Evolutionary conservation across 2,888 invertebrate species (phyloP).

Genomic region (Hedya salicella): DNA sequence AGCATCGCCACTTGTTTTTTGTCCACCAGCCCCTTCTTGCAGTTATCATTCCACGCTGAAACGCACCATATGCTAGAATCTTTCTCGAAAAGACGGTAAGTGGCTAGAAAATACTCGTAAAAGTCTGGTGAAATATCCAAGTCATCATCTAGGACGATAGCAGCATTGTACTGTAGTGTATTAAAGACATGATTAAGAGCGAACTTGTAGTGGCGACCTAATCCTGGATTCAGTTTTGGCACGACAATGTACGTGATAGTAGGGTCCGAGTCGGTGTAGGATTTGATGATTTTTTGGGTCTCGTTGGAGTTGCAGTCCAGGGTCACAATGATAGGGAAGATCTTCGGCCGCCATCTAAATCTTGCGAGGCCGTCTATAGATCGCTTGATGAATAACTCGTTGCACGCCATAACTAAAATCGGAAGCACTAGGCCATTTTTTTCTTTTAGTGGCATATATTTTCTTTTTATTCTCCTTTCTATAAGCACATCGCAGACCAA

Average conservation of each 20-base stretch:
- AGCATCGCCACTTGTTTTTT: background rate
- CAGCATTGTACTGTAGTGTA: conserved; percentile 8
- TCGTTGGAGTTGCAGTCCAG: background rate
- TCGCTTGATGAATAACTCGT: background rate
- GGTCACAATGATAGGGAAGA: conserved; percentile 2
- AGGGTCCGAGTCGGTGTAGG: background rate
- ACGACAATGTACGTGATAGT: background rate
- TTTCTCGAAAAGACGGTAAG: conserved; percentile 90
- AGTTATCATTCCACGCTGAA: conserved; percentile 98
- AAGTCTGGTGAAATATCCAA: conserved; percentile 95
- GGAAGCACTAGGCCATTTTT: background rate
- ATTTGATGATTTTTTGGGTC: background rate
- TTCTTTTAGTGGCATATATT: background rate
- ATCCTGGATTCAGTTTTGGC: no score
- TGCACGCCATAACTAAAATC: conserved; percentile 9
- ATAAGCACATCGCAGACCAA: background rate
- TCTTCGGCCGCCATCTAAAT: background rate
- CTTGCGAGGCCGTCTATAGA: background rate
- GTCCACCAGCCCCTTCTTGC: conserved; percentile 2
- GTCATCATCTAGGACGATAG: conserved; percentile 4
- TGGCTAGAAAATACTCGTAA: conserved; percentile 95
- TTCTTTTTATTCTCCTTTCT: background rate
- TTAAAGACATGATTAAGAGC: conserved; percentile 19
- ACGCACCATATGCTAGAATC: conserved; percentile 95
- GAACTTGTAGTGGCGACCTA: conserved; percentile 3